Conservation (phyloP, 64 coral and sea anemone genomes). For the Astreopora myriophthalma region DNA sequence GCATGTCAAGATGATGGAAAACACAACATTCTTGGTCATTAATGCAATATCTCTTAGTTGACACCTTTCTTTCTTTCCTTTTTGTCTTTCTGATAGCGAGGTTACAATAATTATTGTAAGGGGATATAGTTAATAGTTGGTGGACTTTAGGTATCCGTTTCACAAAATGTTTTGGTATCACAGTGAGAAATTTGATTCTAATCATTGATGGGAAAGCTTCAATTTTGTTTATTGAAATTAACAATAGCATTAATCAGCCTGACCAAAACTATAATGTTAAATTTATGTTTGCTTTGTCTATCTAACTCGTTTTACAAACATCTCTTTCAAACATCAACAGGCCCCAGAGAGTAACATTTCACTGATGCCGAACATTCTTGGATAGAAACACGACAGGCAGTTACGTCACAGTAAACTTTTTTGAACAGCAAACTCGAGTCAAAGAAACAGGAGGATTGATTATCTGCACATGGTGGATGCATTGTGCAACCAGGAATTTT, state of each 20-base stretch:
- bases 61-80: background rate
- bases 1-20: too few relatives aligned
- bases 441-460: too few relatives aligned
- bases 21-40: too few relatives aligned
- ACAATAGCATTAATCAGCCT: background rate
- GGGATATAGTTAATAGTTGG: background rate
- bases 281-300: background rate
- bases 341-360: background rate
- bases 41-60: background rate
- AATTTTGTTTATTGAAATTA: background rate
- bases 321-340: background rate
- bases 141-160: background rate
- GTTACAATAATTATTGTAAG: background rate
- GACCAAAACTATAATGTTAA: background rate
- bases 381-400: background rate
- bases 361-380: background rate
- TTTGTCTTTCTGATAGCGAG: background rate
- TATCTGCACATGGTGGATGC: background rate
- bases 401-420: background rate
- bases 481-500: background rate
- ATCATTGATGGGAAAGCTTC: background rate
- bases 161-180: background rate
- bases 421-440: background rate
- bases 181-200: background rate
- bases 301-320: slow-evolving; percentile 6